Evolutionary conservation across 2,113 vertebrate genomes (phyloP), one percentile per base, ranked within the genome.

Genomic region (Corynorhinus townsendii): DNA sequence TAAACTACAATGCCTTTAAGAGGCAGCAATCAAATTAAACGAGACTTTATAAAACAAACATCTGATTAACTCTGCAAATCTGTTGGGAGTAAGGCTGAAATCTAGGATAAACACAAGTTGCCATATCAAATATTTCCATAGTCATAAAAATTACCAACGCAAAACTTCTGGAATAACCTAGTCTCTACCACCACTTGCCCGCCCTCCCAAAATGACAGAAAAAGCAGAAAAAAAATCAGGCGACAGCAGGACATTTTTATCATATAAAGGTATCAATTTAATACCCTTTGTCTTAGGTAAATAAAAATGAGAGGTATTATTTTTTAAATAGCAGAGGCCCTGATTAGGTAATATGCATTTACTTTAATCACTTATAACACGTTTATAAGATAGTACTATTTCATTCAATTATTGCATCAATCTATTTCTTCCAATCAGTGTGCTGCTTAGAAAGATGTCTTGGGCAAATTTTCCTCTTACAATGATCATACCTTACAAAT

Each of bases 11-110:
- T 68, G 45, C 52, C 80, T 66, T 80, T 49, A 76, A 90, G 91
- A 93, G 90, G 76, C 9, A 86, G 86, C 91, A 71, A 93, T 93
- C 91, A 81, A 89, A 91, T 82, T 82, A 73, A 96, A 93, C 10
- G 40, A 87, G 84, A 76, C 84, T 91, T 96, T 40, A 43, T 69
- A 86, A 96, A 89, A 84, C 64, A 94, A 97, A 91, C 80, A 85
- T 40, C 71, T 86, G 87, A 89, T 96, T 89, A 95, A 87, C 86
- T 26, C 33, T 52, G 28, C 30, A 33, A 91, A 33, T 72, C 69
- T 80, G 80, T 0, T 84, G 82, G 82, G n/a, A 59, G 22, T 5
- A 62, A 22, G 43, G 49, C 10, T 30, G 30, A 75, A 80, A 80
- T 45, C 45, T 4, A 52, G 40, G 30, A 49, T 9, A 73, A 88